phyloP scores from a whole-genome alignment of 2,888 invertebrate species.

The Phrixothrix hirtus region DNA sequence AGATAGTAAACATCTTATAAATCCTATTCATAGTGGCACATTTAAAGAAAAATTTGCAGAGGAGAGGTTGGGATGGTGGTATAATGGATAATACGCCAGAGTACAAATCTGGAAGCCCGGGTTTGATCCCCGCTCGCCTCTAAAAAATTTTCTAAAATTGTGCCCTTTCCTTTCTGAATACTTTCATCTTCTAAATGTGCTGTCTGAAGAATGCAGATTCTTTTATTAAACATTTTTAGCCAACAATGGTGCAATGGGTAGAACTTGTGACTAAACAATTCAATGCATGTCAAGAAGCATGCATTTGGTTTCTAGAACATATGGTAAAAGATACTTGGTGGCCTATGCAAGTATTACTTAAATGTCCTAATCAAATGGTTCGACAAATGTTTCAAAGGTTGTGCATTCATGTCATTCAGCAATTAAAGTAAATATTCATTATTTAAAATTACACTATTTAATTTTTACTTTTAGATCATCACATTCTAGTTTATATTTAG shows the following conservation, averaged over 20 bases:
- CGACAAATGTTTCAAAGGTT: constrained; percentile 95
- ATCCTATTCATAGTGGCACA: too few relatives aligned
- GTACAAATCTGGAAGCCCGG: too few relatives aligned
- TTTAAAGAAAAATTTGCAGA: too few relatives aligned
- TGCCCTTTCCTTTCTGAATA: too few relatives aligned
- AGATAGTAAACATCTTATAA: too few relatives aligned
- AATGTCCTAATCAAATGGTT: constrained; percentile 96
- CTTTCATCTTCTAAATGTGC: too few relatives aligned
- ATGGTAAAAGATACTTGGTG: constrained; percentile 95
- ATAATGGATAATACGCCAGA: too few relatives aligned
- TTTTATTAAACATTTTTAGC: constrained; percentile 57
- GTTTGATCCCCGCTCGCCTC: too few relatives aligned
- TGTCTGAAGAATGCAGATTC: not conserved
- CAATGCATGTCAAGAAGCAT: constrained; percentile 85
- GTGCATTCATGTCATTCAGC: constrained; percentile 92
- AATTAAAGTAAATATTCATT: constrained; percentile 67
- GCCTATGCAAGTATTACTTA: constrained; percentile 89
- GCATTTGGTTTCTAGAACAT: constrained; percentile 89
- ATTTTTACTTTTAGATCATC: constrained; percentile 52
- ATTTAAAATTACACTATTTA: not conserved
- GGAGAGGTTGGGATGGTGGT: too few relatives aligned
- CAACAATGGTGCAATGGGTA: constrained; percentile 97
- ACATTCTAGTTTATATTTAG: constrained; percentile 66
- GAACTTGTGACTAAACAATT: constrained; percentile 93
- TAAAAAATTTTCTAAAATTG: too few relatives aligned